phyloP scores from a whole-genome alignment of 2,888 invertebrate genomes.

The Rhingia rostrata region DNA sequence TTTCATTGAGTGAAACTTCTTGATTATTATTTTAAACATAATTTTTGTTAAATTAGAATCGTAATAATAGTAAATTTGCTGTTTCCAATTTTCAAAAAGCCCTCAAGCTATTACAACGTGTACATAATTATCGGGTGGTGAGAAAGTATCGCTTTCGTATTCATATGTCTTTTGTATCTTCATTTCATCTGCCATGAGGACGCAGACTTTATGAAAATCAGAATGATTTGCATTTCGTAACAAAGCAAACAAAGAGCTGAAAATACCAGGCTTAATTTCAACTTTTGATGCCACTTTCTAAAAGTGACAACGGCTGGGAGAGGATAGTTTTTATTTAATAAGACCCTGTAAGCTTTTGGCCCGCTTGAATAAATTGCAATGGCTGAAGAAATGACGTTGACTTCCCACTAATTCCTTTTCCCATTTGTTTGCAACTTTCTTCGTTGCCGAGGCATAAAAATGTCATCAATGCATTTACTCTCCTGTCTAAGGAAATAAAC shows the following conservation, averaged over 20 bases:
- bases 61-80: no score
- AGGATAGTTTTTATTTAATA: no score
- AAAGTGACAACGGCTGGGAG: no score
- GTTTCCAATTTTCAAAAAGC: no score
- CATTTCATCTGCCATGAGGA: slow-evolving; percentile 11
- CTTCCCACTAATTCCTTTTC: slow-evolving; percentile 5
- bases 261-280: slow-evolving; percentile 33
- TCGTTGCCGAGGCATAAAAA: slow-evolving; percentile 36
- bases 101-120: no score
- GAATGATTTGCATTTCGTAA: slow-evolving; percentile 16
- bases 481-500: slow-evolving; percentile 7
- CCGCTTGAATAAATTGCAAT: slow-evolving; percentile 21
- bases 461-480: neutral
- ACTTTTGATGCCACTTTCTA: slow-evolving; percentile 26
- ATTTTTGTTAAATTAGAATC: no score
- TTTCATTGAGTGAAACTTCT: no score
- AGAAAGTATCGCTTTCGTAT: no score
- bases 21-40: no score
- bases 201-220: slow-evolving; percentile 31
- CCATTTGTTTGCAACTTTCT: slow-evolving; percentile 22
- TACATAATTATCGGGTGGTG: no score
- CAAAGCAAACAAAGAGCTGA: slow-evolving; percentile 27
- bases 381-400: slow-evolving; percentile 29
- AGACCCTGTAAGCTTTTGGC: no score
- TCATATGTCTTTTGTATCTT: no score